Base-by-base conservation (phyloP, 2,888 invertebrate genomes). In the Parapristionchus giblindavisi region DNA sequence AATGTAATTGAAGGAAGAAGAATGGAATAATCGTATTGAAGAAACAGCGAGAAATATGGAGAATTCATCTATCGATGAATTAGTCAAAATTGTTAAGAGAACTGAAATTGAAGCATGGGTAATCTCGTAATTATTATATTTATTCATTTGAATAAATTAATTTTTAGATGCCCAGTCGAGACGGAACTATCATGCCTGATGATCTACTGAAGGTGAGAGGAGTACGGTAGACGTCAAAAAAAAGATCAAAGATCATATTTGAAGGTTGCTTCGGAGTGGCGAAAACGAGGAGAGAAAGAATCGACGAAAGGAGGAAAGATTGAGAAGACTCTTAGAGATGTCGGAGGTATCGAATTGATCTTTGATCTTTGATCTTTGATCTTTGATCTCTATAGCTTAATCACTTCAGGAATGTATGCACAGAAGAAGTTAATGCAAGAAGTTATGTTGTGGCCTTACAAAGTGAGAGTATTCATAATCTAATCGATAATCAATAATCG, bases 391-490 rank as follows among this genome's bases (percentile, higher is more conserved):
- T 66, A 11, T 48, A 0, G 2, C n/a, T 5, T 3, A 0, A 48
- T 48, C 4, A 21, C 0, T 66, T 51, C 83, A 8, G 86, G 86
- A 17, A 80, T 85, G 80, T 75, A 77, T 34, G 77, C 72, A 21
- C 82, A 83, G 34, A 86, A 86, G 60, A 76, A 78, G 52, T 75
- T 80, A 8, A 68, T 87, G 56, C 79, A 77, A 24, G 84, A 85
- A 68, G 83, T 86, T 8, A 80, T 86, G 40, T 65, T 87, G 5
- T 87, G 86, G 87, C 86, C 87, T 1, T 79, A 77, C 65, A 84
- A 84, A 78, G 84, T 83, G 38, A 27, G 54, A 24, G n/a, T 34
- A 54, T 54, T 4, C 4, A 8, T 27, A 38, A 34, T 34, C 17
- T 3, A n/a, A 5, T 32, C 54, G 21, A 36, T 29, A 43, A 34